Base-by-base conservation (phyloP, 2,113 vertebrate species). In the Rhinolophus sinicus region DNA sequence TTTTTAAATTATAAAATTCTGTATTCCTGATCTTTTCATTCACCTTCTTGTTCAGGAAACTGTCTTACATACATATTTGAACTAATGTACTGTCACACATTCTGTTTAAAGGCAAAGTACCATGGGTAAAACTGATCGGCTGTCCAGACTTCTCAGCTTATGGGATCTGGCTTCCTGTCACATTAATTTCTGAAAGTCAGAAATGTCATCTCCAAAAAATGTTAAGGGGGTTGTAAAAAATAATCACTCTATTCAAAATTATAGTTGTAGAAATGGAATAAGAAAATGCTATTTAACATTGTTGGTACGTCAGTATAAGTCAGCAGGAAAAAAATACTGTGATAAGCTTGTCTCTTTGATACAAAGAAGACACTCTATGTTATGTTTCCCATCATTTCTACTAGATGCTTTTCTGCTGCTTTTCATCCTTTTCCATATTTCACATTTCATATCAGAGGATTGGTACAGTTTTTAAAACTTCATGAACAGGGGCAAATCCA, bases 401-500 rank as follows among this genome's bases (percentile, higher is more conserved):
- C 8, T 52, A 84, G 35, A 52, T 83, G 84, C 93, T 93, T 93
- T 44, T 89, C 75, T 75, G 87, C 38, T 14, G 44, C 47, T 47
- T 70, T 88, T 40, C 90, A 2, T 81, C 60, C 65, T 64, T 72
- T 67, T 28, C 72, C 72, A 13, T 21, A 19, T 47, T 47, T 7
- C 11, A 11, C 47, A 47, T 52, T 62, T 95, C 91, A 2, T 52
- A 84, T 91, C 83, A 44, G 56, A 92, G 52, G 92, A 62, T 5
- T 76, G 65, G 88, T 78, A 88, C 24, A 75, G 65, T 13, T 97
- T 97, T 97, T 89, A 95, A 65, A 96, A 96, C 12, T 95, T 98
- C 3, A 47, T 40, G 75, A 93, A 90, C 81, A 96, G 97, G 96
- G 98, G 56, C 81, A 95, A 97, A 97, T 96, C 97, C 97, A 93